Conservation (phyloP, 2,888 invertebrate species). For the Liodrosophila aerea region DNA sequence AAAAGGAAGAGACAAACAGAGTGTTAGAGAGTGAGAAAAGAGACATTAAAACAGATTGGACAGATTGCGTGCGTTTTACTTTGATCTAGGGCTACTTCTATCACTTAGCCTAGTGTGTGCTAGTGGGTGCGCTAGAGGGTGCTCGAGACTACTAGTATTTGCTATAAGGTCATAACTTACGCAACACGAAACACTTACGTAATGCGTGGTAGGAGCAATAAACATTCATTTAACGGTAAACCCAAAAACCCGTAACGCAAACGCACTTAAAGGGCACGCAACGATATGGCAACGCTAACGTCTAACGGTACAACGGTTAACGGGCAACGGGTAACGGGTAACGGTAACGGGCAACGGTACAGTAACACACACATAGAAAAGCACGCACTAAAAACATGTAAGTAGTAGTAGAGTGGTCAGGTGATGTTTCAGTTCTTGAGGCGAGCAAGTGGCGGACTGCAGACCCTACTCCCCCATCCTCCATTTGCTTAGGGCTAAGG, state of each 20-base stretch:
- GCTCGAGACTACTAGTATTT: constrained; percentile 27
- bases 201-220: constrained; percentile 53
- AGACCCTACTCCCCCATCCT: neutral
- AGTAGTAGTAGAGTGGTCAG: constrained; percentile 30
- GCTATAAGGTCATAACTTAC: constrained; percentile 50
- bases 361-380: constrained; percentile 42
- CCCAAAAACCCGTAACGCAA: constrained; percentile 59
- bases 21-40: neutral
- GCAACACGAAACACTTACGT: constrained; percentile 69
- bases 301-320: constrained; percentile 20
- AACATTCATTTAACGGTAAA: constrained; percentile 59
- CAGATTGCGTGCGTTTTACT: constrained; percentile 1
- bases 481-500: neutral
- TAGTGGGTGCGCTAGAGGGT: constrained; percentile 24
- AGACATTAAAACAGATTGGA: constrained; percentile 6
- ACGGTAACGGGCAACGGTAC: constrained; percentile 29
- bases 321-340: constrained; percentile 23
- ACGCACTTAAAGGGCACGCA: constrained; percentile 46
- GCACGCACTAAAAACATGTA: constrained; percentile 47
- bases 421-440: constrained; percentile 13
- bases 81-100: constrained; percentile 11
- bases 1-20: constrained; percentile 3
- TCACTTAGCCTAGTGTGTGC: constrained; percentile 5
- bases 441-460: constrained; percentile 30
- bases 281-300: constrained; percentile 52